Evolutionary conservation across 2,113 vertebrate genomes (phyloP).

Genomic region (Mormoops blainvillei): DNA sequence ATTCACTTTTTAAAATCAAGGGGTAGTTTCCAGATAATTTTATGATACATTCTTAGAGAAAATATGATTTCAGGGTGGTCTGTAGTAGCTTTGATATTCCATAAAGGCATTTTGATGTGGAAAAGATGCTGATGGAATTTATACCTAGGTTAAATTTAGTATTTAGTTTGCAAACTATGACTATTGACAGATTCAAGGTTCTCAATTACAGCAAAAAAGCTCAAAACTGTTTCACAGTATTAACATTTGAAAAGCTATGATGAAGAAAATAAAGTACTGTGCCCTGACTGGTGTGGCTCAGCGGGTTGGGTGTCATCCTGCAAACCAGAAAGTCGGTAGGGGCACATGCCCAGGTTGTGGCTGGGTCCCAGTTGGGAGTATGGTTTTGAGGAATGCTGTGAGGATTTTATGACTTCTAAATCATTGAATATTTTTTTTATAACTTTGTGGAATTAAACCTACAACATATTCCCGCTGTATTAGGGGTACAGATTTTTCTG

Average conservation of each 20-base stretch:
- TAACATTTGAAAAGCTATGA: conserved; percentile 18
- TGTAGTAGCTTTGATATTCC: conserved; percentile 14
- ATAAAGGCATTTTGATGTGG: neutral
- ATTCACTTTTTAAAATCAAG: conserved; percentile 17
- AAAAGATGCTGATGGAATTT: neutral
- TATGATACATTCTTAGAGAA: neutral
- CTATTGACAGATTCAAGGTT: neutral
- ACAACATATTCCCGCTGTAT: neutral
- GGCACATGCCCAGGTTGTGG: too few species aligned
- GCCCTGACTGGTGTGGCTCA: too few species aligned
- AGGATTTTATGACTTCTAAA: neutral
- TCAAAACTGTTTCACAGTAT: conserved; percentile 11
- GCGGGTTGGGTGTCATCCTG: too few species aligned
- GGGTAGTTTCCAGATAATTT: neutral
- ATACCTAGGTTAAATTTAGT: conserved; percentile 14
- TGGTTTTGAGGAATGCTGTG: neutral
- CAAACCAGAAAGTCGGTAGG: too few species aligned
- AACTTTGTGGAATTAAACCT: neutral
- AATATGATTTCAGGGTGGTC: neutral
- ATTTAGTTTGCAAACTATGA: neutral
- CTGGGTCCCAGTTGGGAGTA: too few species aligned
- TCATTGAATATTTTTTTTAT: neutral
- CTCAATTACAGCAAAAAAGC: conserved; percentile 14
- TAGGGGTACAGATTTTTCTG: neutral
- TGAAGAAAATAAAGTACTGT: conserved; percentile 6